Percentiles rank a stretch among this genome's conserved stretches.
Evolutionary conservation across 30 jellyfish, hydroid and myxozoan genomes (phyloP).

Genomic region (Cassiopea xamachana): DNA sequence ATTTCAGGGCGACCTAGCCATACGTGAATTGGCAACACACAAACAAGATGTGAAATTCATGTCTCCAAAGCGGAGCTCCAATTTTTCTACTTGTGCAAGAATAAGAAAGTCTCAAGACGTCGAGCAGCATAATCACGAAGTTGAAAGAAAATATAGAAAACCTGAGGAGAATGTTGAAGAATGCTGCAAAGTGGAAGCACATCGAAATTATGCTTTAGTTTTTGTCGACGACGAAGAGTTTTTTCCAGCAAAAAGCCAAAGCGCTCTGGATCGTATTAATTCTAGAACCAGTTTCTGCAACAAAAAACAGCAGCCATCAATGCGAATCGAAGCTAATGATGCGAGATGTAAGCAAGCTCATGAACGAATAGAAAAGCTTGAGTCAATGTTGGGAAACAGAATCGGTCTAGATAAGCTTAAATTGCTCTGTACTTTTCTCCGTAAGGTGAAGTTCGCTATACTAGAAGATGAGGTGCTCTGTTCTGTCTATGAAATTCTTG

Average conservation of each 20-base stretch:
- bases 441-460: constrained; percentile 19
- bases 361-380: not conserved
- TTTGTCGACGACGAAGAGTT: constrained; percentile 39
- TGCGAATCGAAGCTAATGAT: not conserved
- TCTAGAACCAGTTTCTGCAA: not conserved
- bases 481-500: not conserved
- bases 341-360: not conserved
- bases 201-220: not conserved
- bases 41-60: not conserved
- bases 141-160: not conserved
- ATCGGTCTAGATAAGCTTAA: not conserved
- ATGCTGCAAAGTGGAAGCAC: not conserved
- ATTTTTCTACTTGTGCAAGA: not conserved
- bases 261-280: not conserved
- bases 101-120: not conserved
- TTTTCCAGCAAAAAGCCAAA: not conserved
- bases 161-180: not conserved
- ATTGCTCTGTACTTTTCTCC: constrained; percentile 12
- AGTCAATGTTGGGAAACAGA: not conserved
- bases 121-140: not conserved
- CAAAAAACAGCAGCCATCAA: not conserved
- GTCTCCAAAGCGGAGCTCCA: not conserved
- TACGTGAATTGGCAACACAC: not conserved
- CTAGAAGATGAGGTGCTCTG: constrained; percentile 28
- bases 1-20: not conserved